A percentile compares a stretch with the other conserved stretches of the same genome.
These are phyloP conservation scores for Dryadula phaetusa DNA, from an alignment of 2,888 invertebrate genomes.

Conservation along the genomic window DNA sequence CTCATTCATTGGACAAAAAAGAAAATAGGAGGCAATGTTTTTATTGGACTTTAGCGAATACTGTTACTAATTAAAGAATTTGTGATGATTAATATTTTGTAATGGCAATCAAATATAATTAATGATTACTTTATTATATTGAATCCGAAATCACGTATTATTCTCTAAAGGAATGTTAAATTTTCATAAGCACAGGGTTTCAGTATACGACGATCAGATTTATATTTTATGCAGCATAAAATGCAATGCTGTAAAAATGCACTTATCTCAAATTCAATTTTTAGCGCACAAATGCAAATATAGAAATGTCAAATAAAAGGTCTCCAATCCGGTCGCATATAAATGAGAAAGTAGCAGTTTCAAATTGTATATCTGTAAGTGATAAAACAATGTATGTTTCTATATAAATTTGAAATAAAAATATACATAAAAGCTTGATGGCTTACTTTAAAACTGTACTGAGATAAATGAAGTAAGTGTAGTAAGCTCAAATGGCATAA, in stretches of 20 bases:
- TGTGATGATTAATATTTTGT: no score
- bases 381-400: neutral
- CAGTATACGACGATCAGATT: neutral
- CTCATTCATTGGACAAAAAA: no score
- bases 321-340: neutral
- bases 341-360: neutral
- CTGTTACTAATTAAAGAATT: no score
- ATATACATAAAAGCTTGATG: neutral
- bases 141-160: no score
- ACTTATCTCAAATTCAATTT: slow-evolving; percentile 28
- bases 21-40: no score
- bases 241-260: slow-evolving; percentile 15
- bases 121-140: neutral
- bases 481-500: slow-evolving; percentile 18
- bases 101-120: neutral
- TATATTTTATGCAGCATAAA: slow-evolving; percentile 25
- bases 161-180: no score
- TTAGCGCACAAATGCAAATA: slow-evolving; percentile 21
- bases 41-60: no score
- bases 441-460: neutral
- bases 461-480: neutral
- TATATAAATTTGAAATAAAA: neutral
- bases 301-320: slow-evolving; percentile 18
- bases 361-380: neutral
- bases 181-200: neutral